A percentile compares a stretch with the other conserved stretches of the same genome.
phyloP scores from a whole-genome alignment of 2,113 vertebrate genomes.

The Myiozetetes cayanensis region DNA sequence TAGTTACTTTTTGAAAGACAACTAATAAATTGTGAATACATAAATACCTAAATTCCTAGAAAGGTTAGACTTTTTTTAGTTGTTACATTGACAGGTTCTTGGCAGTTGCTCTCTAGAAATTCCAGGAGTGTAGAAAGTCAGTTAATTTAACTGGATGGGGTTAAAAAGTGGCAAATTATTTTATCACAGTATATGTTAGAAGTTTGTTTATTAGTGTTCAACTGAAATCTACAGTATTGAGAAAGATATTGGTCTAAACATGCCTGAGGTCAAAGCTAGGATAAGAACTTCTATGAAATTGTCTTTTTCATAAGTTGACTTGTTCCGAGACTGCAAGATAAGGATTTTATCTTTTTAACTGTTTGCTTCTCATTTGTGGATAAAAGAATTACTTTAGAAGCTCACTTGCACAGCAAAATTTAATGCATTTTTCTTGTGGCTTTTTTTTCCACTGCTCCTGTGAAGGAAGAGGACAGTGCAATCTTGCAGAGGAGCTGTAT shows the following conservation, averaged over 20 bases:
- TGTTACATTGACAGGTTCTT: not conserved
- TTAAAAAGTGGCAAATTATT: not conserved
- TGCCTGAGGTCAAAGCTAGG: not conserved
- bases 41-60: not conserved
- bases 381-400: not conserved
- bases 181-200: not conserved
- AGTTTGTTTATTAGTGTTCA: not conserved
- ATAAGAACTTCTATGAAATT: not conserved
- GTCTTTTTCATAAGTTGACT: not conserved
- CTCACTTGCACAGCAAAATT: not conserved
- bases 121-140: not conserved
- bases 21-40: not conserved
- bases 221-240: not conserved
- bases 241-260: not conserved
- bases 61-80: not conserved
- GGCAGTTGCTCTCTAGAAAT: not conserved
- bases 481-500: not conserved
- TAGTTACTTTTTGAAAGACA: not conserved
- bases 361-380: conserved; percentile 18
- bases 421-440: conserved; percentile 32
- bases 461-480: not conserved
- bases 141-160: not conserved
- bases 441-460: not conserved
- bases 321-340: not conserved
- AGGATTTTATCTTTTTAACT: not conserved